These are phyloP conservation scores for Dryobates pubescens DNA, from an alignment of 2,797 vertebrate species.

Conservation along the genomic window DNA sequence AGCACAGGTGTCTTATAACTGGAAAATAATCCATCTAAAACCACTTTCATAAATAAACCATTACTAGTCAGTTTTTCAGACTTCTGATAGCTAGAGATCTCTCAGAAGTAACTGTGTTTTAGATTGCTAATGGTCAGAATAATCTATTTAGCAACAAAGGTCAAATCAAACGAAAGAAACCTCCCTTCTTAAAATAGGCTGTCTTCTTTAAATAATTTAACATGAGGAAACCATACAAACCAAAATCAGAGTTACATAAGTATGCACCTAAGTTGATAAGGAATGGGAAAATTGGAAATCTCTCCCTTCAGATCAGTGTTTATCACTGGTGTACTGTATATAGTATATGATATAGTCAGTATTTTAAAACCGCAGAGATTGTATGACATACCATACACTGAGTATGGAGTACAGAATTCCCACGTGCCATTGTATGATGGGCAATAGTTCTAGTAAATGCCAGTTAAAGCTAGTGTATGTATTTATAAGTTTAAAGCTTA, in stretches of 20 bases:
- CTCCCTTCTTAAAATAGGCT: constrained; percentile 26
- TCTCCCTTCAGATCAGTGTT: constrained; percentile 64
- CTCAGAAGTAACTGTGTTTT: constrained; percentile 42
- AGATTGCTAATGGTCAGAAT: constrained; percentile 27
- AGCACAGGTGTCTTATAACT: constrained; percentile 31
- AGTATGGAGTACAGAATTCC: constrained; percentile 61
- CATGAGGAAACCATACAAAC: constrained; percentile 14
- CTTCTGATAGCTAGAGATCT: constrained; percentile 37
- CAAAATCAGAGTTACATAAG: constrained; percentile 35
- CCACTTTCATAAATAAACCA: constrained; percentile 27
- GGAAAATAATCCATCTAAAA: constrained; percentile 26
- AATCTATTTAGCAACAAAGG: constrained; percentile 3
- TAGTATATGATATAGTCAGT: constrained; percentile 60
- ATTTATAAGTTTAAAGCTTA: constrained; percentile 69
- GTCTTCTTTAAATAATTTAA: constrained; percentile 11
- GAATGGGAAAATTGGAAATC: constrained; percentile 30
- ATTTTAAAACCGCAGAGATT: constrained; percentile 63
- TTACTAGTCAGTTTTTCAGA: constrained; percentile 37
- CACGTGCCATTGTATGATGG: constrained; percentile 70
- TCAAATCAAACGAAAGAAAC: not conserved
- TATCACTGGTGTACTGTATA: constrained; percentile 68
- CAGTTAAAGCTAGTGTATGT: constrained; percentile 65
- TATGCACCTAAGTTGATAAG: not conserved
- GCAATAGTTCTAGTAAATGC: constrained; percentile 59
- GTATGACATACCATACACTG: constrained; percentile 61